These are phyloP conservation scores for Austrolebias charrua DNA, from an alignment of 2,797 vertebrate species.

Conservation along the genomic window DNA sequence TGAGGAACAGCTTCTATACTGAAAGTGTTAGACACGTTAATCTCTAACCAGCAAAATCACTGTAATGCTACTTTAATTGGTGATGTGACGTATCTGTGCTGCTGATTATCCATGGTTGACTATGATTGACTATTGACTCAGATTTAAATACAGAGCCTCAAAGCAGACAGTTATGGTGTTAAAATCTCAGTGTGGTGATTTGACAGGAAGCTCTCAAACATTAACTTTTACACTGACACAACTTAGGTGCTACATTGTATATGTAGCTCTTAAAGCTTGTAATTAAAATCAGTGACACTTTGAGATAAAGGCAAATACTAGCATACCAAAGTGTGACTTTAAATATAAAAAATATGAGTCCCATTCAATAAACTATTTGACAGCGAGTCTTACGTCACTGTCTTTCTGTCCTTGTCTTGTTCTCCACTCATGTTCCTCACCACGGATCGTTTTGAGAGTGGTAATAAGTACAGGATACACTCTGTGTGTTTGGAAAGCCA, in stretches of 20 bases:
- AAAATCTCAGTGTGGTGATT: too few relatives aligned
- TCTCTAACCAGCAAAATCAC: too few relatives aligned
- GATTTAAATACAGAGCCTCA: too few relatives aligned
- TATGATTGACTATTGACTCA: too few relatives aligned
- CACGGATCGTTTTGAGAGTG: slow-evolving; percentile 18
- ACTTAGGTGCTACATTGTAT: neutral
- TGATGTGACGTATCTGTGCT: too few relatives aligned
- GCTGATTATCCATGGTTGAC: too few relatives aligned
- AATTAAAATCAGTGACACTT: neutral
- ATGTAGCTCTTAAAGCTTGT: neutral
- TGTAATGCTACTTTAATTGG: too few relatives aligned
- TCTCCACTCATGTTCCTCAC: neutral
- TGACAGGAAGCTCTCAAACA: too few relatives aligned
- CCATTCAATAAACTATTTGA: neutral
- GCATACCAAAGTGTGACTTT: neutral
- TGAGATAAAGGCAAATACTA: neutral
- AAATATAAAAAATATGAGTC: neutral
- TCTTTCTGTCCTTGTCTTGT: neutral
- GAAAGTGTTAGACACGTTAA: too few relatives aligned
- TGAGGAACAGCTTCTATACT: too few relatives aligned
- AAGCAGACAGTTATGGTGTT: too few relatives aligned
- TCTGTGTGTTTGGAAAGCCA: slow-evolving; percentile 36
- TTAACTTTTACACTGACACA: too few relatives aligned
- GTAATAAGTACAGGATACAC: slow-evolving; percentile 22
- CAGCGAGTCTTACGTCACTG: neutral